Evolutionary conservation across 2,113 vertebrate species (phyloP).

Genomic region (Pyrgilauda ruficollis): DNA sequence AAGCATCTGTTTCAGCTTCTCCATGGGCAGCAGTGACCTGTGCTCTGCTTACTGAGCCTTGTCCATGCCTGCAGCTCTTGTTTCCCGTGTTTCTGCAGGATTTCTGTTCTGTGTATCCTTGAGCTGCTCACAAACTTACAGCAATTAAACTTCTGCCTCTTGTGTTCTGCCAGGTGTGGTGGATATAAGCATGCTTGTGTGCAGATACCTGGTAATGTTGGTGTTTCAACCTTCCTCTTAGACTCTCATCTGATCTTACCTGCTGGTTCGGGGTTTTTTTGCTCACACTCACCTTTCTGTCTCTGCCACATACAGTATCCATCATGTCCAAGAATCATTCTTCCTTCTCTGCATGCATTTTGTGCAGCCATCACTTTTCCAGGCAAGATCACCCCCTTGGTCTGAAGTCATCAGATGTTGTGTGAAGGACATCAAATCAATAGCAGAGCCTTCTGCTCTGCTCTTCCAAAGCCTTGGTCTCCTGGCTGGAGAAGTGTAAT

Average conservation of each 20-base stretch:
- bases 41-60: not conserved
- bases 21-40: not conserved
- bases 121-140: not conserved
- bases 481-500: not conserved
- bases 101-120: not conserved
- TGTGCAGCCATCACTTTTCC: not conserved
- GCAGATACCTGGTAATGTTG: fast-evolving
- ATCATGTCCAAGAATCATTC: not conserved
- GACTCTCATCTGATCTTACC: not conserved
- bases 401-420: not conserved
- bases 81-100: not conserved
- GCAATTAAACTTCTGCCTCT: not conserved
- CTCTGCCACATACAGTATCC: not conserved
- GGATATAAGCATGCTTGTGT: not conserved
- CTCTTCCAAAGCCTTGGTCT: not conserved
- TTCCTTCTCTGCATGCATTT: not conserved
- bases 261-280: too few relatives aligned
- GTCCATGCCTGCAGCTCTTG: not conserved
- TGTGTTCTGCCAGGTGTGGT: not conserved
- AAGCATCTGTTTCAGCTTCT: not conserved
- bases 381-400: not conserved
- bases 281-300: not conserved
- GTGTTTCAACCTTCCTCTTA: not conserved
- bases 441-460: not conserved
- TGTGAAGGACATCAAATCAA: not conserved